Percentiles rank a stretch among this genome's conserved stretches.
These are phyloP conservation scores for Hexactinellida sp. DNA, from an alignment of 37 sponge, comb jelly and placozoan genomes.

Conservation along the genomic window DNA sequence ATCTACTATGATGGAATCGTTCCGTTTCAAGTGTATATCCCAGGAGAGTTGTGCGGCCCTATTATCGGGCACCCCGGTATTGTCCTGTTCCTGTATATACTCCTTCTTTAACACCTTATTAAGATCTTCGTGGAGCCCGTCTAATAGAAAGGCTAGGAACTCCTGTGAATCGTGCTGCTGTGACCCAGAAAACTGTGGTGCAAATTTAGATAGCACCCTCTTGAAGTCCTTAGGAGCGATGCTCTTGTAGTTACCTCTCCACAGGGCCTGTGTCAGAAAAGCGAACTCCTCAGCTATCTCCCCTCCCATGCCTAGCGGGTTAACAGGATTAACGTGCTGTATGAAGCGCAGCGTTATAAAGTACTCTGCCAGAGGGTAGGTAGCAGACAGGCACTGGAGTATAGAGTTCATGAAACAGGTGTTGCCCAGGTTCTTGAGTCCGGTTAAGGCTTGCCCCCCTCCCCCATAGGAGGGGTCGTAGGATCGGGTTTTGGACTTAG, in stretches of 20 bases:
- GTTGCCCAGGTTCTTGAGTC: constrained; percentile 70
- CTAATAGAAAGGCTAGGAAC: constrained; percentile 64
- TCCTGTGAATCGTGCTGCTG: constrained; percentile 83
- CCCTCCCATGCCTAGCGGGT: constrained; percentile 58
- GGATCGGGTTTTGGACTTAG: neutral
- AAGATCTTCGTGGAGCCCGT: constrained; percentile 80
- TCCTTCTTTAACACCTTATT: constrained; percentile 39
- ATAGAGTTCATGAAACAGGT: constrained; percentile 83
- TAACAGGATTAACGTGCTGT: constrained; percentile 22
- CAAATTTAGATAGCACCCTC: constrained; percentile 30
- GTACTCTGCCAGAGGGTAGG: constrained; percentile 35
- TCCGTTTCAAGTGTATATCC: constrained; percentile 52
- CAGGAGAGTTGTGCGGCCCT: constrained; percentile 49
- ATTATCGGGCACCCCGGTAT: constrained; percentile 19
- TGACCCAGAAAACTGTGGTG: constrained; percentile 41
- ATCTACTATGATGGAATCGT: constrained; percentile 75
- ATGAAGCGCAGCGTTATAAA: constrained; percentile 43
- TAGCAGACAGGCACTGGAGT: constrained; percentile 61
- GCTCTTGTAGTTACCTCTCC: constrained; percentile 57
- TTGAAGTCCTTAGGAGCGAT: constrained; percentile 85
- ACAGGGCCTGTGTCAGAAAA: constrained; percentile 48
- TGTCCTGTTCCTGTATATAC: constrained; percentile 32
- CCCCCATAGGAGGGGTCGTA: neutral
- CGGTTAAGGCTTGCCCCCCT: constrained; percentile 29
- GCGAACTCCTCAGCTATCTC: constrained; percentile 81